Evolutionary conservation across 2,113 vertebrate genomes (phyloP).

Genomic region (Rhinopomastus cyanomelas): DNA sequence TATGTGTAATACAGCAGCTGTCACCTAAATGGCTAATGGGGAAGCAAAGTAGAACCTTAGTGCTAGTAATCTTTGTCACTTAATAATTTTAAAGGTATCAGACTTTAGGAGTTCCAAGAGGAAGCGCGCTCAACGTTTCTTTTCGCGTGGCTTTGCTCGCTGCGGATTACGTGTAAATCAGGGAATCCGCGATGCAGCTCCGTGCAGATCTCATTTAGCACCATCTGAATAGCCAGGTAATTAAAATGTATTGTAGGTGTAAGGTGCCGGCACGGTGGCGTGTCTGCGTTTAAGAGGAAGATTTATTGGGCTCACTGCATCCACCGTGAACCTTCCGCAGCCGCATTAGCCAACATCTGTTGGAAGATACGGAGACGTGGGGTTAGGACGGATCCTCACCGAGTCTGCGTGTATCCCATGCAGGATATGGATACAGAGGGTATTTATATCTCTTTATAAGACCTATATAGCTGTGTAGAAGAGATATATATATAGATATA

Average conservation of each 20-base stretch:
- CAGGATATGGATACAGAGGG: no score
- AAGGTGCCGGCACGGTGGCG: constrained; percentile 75
- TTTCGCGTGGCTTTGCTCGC: constrained; percentile 45
- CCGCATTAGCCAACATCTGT: constrained; percentile 79
- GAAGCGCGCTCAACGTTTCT: constrained; percentile 22
- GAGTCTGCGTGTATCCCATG: background rate
- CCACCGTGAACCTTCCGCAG: constrained; percentile 75
- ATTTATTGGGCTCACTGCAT: constrained; percentile 77
- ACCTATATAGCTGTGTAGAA: no score
- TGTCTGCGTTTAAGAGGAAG: constrained; percentile 79
- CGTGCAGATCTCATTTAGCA: constrained; percentile 70
- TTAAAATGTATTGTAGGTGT: constrained; percentile 84
- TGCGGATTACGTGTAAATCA: constrained; percentile 66
- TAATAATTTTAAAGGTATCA: constrained; percentile 83
- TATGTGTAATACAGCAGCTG: constrained; percentile 87
- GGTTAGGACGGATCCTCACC: constrained; percentile 9
- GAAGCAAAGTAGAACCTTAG: constrained; percentile 78
- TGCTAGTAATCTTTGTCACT: constrained; percentile 82
- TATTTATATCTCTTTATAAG: no score
- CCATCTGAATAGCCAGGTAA: constrained; percentile 79
- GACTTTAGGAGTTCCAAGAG: constrained; percentile 69
- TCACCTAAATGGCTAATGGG: constrained; percentile 85
- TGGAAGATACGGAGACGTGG: constrained; percentile 59
- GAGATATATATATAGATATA: no score
- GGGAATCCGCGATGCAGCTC: constrained; percentile 67